These are phyloP conservation scores for Steinernema hermaphroditum DNA, from an alignment of 2,888 invertebrate species.

Conservation along the genomic window DNA sequence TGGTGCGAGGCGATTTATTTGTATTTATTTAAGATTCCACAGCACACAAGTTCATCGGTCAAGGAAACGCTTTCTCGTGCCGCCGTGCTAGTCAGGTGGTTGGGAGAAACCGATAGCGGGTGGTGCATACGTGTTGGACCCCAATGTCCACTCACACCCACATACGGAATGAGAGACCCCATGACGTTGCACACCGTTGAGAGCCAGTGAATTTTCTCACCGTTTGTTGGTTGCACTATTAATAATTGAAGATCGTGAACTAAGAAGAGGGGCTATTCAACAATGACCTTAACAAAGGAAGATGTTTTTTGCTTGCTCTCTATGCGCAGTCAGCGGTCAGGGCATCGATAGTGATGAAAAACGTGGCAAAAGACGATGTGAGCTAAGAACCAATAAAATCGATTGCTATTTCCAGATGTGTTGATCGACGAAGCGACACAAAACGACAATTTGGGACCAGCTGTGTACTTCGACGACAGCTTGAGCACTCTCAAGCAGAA, in stretches of 20 bases:
- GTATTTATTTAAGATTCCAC: conserved; percentile 29
- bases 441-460: neutral
- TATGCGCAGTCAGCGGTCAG: conserved; percentile 9
- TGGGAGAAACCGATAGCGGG: neutral
- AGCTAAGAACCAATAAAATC: neutral
- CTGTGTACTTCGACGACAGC: conserved; percentile 2
- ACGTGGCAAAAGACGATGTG: neutral
- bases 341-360: neutral
- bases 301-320: neutral
- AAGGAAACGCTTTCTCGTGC: conserved; percentile 11
- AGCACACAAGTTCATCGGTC: conserved; percentile 18
- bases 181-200: conserved; percentile 1
- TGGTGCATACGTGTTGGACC: neutral
- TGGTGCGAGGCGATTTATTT: conserved; percentile 25
- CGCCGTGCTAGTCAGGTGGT: conserved; percentile 27
- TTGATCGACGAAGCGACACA: conserved; percentile 22
- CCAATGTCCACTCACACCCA: conserved; percentile 20
- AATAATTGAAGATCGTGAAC: conserved; percentile 17
- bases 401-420: conserved; percentile 34
- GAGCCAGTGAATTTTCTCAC: conserved; percentile 17
- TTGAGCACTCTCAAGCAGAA: neutral
- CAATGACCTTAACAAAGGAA: conserved; percentile 14
- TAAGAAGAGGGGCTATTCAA: no score
- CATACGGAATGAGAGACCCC: neutral
- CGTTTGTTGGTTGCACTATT: conserved; percentile 17